Evolutionary conservation across 2,113 vertebrate genomes (phyloP).

Genomic region (Eonycteris spelaea): DNA sequence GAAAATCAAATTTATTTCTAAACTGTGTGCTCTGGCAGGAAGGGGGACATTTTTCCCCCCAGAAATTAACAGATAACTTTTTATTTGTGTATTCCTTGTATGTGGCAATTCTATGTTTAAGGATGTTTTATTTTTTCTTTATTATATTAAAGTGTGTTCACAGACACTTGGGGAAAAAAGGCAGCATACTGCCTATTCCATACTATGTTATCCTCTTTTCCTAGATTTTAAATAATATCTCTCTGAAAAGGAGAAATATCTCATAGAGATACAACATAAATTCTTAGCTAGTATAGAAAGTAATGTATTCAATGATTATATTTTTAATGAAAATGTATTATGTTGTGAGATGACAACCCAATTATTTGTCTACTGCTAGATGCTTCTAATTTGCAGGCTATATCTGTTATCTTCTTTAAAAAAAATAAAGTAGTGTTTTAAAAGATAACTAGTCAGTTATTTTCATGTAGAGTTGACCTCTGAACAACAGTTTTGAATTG

Average conservation of each 20-base stretch:
- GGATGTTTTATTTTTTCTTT: neutral
- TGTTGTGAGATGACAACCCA: neutral
- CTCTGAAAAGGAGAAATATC: neutral
- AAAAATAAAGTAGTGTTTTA: neutral
- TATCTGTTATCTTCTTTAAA: neutral
- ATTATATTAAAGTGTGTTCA: neutral
- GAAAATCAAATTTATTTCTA: neutral
- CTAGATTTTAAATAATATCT: neutral
- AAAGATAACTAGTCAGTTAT: neutral
- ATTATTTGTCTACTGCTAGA: neutral
- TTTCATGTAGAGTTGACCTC: neutral
- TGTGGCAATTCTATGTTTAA: conserved; percentile 1
- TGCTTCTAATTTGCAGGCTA: neutral
- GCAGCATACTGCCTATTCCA: neutral
- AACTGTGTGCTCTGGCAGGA: neutral
- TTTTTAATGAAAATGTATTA: conserved; percentile 30
- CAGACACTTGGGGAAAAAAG: neutral
- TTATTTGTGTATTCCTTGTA: neutral
- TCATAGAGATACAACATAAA: neutral
- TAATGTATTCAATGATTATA: conserved; percentile 20
- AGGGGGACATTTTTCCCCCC: neutral
- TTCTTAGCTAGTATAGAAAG: neutral
- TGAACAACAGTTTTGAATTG: too few species aligned
- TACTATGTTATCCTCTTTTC: neutral
- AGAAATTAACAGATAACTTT: neutral